phyloP scores from a whole-genome alignment of 2,888 invertebrate species.

The Nematopogon swammerdamellus region DNA sequence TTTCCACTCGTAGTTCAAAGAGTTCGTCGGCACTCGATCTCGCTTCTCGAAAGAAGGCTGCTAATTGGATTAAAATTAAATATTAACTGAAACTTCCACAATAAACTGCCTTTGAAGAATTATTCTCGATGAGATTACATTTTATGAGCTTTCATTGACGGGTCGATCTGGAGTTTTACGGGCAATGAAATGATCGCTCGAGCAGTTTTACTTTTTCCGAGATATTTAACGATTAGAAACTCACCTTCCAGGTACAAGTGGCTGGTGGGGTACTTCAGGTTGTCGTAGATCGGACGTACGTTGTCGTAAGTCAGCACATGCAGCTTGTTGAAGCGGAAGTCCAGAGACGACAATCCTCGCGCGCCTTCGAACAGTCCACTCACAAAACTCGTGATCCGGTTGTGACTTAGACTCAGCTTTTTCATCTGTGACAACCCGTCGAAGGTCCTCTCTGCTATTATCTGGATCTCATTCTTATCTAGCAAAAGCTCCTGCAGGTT shows the following conservation, averaged over 20 bases:
- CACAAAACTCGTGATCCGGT: conserved; percentile 67
- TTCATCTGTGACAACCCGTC: conserved; percentile 70
- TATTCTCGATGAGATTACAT: not conserved
- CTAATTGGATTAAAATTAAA: not conserved
- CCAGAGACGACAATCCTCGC: conserved; percentile 67
- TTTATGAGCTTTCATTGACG: not conserved
- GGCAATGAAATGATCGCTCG: no score
- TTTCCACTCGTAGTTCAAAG: not conserved
- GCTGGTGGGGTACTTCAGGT: conserved; percentile 69
- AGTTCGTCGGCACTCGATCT: not conserved
- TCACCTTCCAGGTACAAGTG: conserved; percentile 75
- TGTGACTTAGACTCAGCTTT: conserved; percentile 70
- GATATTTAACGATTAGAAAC: no score
- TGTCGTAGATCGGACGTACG: conserved; percentile 70
- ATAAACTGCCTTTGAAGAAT: not conserved
- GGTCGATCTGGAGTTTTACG: no score
- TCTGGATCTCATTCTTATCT: conserved; percentile 67
- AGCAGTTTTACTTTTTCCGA: no score
- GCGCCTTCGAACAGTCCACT: conserved; percentile 70
- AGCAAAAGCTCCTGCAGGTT: conserved; percentile 66
- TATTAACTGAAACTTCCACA: not conserved
- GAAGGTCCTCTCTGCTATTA: conserved; percentile 73
- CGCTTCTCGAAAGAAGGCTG: not conserved
- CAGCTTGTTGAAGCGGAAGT: conserved; percentile 72
- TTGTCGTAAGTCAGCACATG: conserved; percentile 73